A percentile compares a stretch with the other conserved stretches of the same genome.
Conservation (phyloP, 2,113 vertebrate genomes). For the Irena cyanogastra region DNA sequence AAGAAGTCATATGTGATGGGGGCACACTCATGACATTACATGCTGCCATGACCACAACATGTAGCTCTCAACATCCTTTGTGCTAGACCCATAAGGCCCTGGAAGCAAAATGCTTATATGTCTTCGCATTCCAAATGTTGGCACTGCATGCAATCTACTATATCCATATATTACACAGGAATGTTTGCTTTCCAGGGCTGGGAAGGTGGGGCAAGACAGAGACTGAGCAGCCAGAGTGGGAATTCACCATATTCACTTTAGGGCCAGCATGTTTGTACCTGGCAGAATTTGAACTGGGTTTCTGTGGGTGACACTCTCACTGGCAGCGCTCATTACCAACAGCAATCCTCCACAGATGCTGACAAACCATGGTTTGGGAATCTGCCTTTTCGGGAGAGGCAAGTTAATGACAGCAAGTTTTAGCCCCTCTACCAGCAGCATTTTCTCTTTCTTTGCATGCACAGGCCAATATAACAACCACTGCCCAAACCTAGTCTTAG, state of each 20-base stretch:
- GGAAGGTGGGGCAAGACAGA: neutral
- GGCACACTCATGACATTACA: neutral
- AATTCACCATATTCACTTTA: neutral
- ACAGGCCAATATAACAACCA: neutral
- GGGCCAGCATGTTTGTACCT: neutral
- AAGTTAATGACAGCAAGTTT: neutral
- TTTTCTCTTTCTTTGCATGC: neutral
- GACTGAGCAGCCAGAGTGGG: neutral
- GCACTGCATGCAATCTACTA: neutral
- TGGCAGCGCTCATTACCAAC: neutral
- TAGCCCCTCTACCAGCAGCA: neutral
- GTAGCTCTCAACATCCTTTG: neutral
- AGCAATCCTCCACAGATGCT: neutral
- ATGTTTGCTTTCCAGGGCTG: neutral
- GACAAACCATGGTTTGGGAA: neutral
- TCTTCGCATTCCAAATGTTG: neutral
- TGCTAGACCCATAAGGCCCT: neutral
- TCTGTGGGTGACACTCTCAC: neutral
- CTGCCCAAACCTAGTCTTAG: neutral
- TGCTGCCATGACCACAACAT: neutral
- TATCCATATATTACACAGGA: neutral
- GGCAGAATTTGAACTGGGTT: neutral
- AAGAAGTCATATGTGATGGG: neutral
- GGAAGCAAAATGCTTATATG: neutral
- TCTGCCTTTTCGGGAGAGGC: neutral